Evolutionary conservation across 2,888 invertebrate genomes (phyloP), one percentile per base, ranked within the genome.

Genomic region (Augiades crinisus): DNA sequence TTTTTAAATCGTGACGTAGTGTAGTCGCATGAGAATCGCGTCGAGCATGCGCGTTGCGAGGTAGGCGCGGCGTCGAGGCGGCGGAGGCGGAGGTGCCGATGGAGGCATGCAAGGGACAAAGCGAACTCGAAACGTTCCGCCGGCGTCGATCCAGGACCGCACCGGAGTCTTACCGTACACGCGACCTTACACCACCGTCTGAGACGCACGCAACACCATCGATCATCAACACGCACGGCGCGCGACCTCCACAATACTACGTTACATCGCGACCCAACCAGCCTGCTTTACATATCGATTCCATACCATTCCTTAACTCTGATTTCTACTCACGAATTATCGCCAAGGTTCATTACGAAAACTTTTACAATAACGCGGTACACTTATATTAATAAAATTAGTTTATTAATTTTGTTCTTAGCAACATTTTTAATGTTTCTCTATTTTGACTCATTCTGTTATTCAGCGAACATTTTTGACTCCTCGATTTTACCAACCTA

Each of bases 31-130:
- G 73, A 72, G 68, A 67, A 70, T 60, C 66, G 72, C 59, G 68
- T 55, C 62, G 86, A 65, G 84, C 88, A 87, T 87, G 87, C 87
- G 87, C 88, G 68, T 54, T 65, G 54, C 53, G 62, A 57, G 62
- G 72, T 77, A 81, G 81, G 86, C 81, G 86, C 81, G 84, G 85
- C 79, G 78, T 68, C 62, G 60, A 56, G 37, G 61, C 57, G 60
- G 67, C 64, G 67, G 66, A 70, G 72, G 66, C 70, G 72, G 72
- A 67, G 70, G 76, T 67, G 70, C 70, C 67, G 74, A 70, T 67
- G 68, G 70, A 75, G 67, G 64, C 69, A 69, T 62, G 69, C 67
- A 68, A 70, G 62, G 57, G 58, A 62, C 59, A 61, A 72, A 78
- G 83, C 83, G 81, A 79, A 79, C 80, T 74, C 64, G 70, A 70